phyloP scores from a whole-genome alignment of 2,797 vertebrate species.

The Alfaro cultratus region DNA sequence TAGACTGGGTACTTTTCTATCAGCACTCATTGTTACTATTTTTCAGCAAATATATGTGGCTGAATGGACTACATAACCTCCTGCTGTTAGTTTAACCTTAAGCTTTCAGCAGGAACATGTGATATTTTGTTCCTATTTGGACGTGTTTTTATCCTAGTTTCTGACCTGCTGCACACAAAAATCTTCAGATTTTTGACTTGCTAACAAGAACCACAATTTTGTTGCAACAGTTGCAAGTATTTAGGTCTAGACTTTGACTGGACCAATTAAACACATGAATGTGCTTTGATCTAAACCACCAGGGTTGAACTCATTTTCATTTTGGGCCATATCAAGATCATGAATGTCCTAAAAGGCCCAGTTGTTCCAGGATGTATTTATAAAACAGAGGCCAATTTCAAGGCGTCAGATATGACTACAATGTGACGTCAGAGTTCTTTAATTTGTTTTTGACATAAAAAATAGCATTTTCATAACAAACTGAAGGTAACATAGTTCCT shows the following conservation, averaged over 20 bases:
- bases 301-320: no score
- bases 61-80: conserved; percentile 43
- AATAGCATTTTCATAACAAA: no score
- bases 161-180: neutral
- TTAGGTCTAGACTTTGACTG: neutral
- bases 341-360: no score
- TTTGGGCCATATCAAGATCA: no score
- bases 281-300: neutral
- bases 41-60: conserved; percentile 41
- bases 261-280: neutral
- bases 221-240: neutral
- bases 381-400: no score
- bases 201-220: neutral
- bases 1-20: conserved; percentile 51
- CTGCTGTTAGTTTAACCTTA: conserved; percentile 37
- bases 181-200: neutral
- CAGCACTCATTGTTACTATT: conserved; percentile 50
- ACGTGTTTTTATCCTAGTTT: conserved; percentile 14
- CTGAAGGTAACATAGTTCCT: no score
- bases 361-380: no score
- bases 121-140: conserved; percentile 11
- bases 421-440: no score
- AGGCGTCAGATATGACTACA: no score
- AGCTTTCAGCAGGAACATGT: conserved; percentile 5
- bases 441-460: no score